phyloP scores from a whole-genome alignment of 2,888 invertebrate species.

The Campoplex capitator region DNA sequence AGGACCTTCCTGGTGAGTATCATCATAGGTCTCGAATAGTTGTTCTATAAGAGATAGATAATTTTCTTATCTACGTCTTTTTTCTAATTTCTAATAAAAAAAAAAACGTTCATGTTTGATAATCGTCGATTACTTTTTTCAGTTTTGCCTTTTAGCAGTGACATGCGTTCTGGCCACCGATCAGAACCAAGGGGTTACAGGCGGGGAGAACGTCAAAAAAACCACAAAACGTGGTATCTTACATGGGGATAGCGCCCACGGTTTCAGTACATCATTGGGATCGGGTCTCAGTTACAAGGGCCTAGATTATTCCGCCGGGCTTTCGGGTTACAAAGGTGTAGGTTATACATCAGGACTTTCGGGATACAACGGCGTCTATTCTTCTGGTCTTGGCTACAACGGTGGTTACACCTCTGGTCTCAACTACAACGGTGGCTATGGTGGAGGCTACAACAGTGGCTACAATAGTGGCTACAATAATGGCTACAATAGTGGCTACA shows the following conservation, averaged over 20 bases:
- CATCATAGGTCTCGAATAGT: constrained; percentile 12
- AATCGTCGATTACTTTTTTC: not conserved
- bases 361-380: constrained; percentile 44
- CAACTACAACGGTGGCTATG: constrained; percentile 45
- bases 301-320: constrained; percentile 35
- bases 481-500: constrained; percentile 43
- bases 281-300: constrained; percentile 35
- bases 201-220: constrained; percentile 55
- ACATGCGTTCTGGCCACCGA: constrained; percentile 69
- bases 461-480: constrained; percentile 53
- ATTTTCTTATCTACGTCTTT: not conserved
- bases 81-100: not conserved
- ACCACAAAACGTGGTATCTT: constrained; percentile 74
- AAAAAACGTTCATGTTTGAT: not conserved
- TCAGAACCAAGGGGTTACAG: constrained; percentile 19
- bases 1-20: constrained; percentile 77
- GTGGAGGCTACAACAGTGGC: constrained; percentile 37
- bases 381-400: constrained; percentile 61
- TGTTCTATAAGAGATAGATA: not conserved
- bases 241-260: constrained; percentile 51
- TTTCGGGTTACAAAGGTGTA: constrained; percentile 29
- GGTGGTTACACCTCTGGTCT: constrained; percentile 57
- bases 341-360: constrained; percentile 44
- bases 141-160: constrained; percentile 73
- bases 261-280: constrained; percentile 29